Base-by-base conservation (phyloP, 1,140 invertebrate genomes). In the Saccostrea glomerata region DNA sequence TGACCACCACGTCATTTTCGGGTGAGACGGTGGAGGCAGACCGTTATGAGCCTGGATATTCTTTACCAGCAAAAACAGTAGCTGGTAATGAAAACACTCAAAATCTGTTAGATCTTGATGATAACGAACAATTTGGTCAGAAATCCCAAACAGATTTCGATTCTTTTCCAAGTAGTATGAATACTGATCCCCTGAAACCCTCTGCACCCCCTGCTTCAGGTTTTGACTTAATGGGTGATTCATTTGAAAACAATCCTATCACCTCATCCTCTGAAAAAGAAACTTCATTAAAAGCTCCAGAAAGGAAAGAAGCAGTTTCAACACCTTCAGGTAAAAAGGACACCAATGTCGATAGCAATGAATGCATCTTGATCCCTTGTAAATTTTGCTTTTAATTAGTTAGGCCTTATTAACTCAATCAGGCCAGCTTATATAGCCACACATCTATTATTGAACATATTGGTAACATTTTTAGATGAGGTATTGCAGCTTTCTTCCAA, bases 21-120 rank as follows among this genome's bases (percentile, higher is more conserved):
- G 90, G 90, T 91, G 91, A 92, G 89, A 90, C 91, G 82, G 92
- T 90, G 30, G 92, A 92, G 84, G 91, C 90, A 66, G 91, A 92
- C 89, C 90, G 89, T 82, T 92, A 92, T 90, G 89, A 88, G 88
- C 85, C 89, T 88, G 90, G 30, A 9, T 73, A 89, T 91, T 85
- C 89, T 86, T 92, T 90, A 7, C 89, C 89, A 87, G 91, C 90
- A 9, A 82, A 84, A 90, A 90, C 91, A 56, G 40, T 47, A 47
- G 47, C 86, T 86, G 87, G 86, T 83, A 82, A 87, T 66, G 60
- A 82, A 85, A 85, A 86, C 87, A 84, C 88, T 55, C 82, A 89
- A 77, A 90, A 89, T 85, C 88, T 92, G 60, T 88, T 92, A 77
- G 89, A 90, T 85, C 88, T 89, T 88, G 91, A 88, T 83, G 88